phyloP scores from a whole-genome alignment of 2,113 vertebrate species.

The Callipepla californica region DNA sequence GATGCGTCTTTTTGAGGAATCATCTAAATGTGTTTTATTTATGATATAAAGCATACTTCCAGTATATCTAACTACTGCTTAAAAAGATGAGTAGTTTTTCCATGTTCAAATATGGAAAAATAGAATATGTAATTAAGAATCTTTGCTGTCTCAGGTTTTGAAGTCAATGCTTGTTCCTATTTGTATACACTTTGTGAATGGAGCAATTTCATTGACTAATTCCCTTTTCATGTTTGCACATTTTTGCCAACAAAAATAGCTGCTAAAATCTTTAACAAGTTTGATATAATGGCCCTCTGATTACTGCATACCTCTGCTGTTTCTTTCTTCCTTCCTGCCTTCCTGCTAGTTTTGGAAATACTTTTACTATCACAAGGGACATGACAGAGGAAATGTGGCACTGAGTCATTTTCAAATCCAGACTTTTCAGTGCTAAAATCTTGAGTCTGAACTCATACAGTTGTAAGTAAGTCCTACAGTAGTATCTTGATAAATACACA shows the following conservation, averaged over 20 bases:
- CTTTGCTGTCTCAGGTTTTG: not conserved
- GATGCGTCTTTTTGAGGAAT: not conserved
- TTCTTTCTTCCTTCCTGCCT: not conserved
- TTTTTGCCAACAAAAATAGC: not conserved
- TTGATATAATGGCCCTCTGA: not conserved
- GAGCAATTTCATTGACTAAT: not conserved
- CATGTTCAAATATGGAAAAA: not conserved
- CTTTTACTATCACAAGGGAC: not conserved
- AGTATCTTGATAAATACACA: not conserved
- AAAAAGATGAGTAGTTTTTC: not conserved
- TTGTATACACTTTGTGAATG: not conserved
- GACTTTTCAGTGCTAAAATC: not conserved
- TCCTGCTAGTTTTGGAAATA: not conserved
- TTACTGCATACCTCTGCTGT: not conserved
- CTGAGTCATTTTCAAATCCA: not conserved
- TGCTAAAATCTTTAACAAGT: not conserved
- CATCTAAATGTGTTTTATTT: not conserved
- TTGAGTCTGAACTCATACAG: not conserved
- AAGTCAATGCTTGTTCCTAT: not conserved
- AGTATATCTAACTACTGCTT: not conserved
- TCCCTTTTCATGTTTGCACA: not conserved
- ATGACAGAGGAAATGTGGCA: not conserved
- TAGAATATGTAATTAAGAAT: not conserved
- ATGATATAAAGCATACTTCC: not conserved
- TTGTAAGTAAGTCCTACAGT: not conserved